phyloP scores from a whole-genome alignment of 2,113 vertebrate genomes.

The Perca fluviatilis region DNA sequence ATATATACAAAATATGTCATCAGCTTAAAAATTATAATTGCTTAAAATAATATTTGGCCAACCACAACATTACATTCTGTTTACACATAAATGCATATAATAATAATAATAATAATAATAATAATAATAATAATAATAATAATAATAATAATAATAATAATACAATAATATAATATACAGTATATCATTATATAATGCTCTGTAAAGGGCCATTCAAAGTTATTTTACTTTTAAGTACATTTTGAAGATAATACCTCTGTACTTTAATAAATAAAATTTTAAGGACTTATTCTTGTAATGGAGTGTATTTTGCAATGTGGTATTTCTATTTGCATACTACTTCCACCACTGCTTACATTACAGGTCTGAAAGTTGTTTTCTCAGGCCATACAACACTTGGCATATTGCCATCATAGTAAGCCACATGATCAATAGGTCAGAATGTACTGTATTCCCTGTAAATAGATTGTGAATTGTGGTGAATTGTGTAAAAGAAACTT shows the following conservation, averaged over 20 bases:
- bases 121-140: neutral
- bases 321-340: neutral
- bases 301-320: neutral
- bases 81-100: neutral
- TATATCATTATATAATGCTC: neutral
- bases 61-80: neutral
- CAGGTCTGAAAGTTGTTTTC: neutral
- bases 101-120: neutral
- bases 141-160: too few species aligned
- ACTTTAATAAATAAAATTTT: too few species aligned
- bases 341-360: neutral
- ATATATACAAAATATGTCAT: neutral
- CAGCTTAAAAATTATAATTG: neutral
- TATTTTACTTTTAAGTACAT: neutral
- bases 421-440: neutral
- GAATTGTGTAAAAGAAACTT: neutral
- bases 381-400: neutral
- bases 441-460: neutral
- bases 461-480: neutral
- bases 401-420: neutral
- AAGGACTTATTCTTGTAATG: neutral
- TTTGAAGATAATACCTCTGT: too few species aligned
- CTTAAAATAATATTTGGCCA: neutral
- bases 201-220: neutral
- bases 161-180: neutral